Conservation (phyloP, 2,797 vertebrate genomes). For the Melanotaenia parkinsoni region DNA sequence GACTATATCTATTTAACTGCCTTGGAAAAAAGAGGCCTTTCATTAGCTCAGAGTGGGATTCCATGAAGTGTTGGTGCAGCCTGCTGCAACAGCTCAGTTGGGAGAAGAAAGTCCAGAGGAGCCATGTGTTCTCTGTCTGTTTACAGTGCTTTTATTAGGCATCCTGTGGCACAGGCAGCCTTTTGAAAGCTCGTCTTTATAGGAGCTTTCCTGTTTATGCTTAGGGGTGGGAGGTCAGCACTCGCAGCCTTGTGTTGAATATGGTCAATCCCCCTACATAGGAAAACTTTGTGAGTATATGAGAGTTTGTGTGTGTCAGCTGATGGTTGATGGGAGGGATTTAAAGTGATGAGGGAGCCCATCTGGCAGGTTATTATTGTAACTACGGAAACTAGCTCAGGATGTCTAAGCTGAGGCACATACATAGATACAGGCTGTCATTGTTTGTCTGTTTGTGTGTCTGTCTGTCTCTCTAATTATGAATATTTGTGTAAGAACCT, state of each 20-base stretch:
- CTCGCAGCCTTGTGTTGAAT: conserved; percentile 75
- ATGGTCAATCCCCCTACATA: conserved; percentile 71
- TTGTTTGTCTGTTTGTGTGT: conserved; percentile 23
- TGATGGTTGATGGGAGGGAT: conserved; percentile 39
- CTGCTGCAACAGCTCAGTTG: conserved; percentile 59
- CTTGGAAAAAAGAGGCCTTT: conserved; percentile 58
- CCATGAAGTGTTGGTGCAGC: conserved; percentile 57
- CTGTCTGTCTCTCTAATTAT: conserved; percentile 38
- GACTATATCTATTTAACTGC: conserved; percentile 50
- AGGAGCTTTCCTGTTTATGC: conserved; percentile 83
- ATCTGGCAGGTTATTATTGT: conserved; percentile 61
- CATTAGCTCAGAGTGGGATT: conserved; percentile 61
- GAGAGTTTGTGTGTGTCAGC: conserved; percentile 48
- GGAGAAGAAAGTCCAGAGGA: conserved; percentile 68
- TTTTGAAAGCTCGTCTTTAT: conserved; percentile 83
- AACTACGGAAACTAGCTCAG: conserved; percentile 46
- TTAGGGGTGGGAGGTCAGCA: conserved; percentile 78
- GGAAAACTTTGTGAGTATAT: conserved; percentile 56
- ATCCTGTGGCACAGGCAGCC: conserved; percentile 79
- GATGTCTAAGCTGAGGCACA: conserved; percentile 27
- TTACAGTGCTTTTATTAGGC: conserved; percentile 83
- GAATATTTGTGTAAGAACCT: conserved; percentile 37
- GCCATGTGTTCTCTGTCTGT: conserved; percentile 80
- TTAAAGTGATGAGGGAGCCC: conserved; percentile 45
- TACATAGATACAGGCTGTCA: conserved; percentile 35